Conservation (phyloP, 2,888 invertebrate genomes). For the Venusia cambrica region DNA sequence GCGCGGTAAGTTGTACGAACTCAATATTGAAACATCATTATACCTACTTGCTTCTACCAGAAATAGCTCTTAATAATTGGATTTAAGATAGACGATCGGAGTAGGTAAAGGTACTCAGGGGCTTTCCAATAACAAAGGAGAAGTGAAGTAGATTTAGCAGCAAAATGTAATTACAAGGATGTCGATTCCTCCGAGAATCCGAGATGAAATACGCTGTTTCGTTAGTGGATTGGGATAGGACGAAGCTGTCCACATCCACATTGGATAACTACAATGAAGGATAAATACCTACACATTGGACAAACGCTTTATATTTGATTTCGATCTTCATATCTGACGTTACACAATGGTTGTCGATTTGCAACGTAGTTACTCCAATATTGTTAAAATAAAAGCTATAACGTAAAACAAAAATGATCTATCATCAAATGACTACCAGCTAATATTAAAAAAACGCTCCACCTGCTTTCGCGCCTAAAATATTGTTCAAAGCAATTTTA, state of each 20-base stretch:
- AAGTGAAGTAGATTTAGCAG: constrained; percentile 17
- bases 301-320: constrained; percentile 1
- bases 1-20: constrained; percentile 72
- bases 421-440: no score
- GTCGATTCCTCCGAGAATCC: constrained; percentile 19
- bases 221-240: constrained; percentile 14
- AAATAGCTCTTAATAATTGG: not conserved
- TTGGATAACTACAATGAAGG: no score
- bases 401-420: constrained; percentile 9
- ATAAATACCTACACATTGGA: not conserved
- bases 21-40: constrained; percentile 9
- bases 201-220: constrained; percentile 23
- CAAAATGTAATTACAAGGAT: constrained; percentile 25
- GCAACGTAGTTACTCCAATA: no score
- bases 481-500: constrained; percentile 34
- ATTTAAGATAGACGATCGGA: not conserved
- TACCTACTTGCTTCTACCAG: not conserved
- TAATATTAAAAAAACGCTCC: no score
- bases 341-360: no score
- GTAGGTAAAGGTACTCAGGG: not conserved
- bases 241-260: constrained; percentile 11
- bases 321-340: no score
- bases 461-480: constrained; percentile 23
- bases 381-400: not conserved
- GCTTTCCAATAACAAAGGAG: constrained; percentile 19